A percentile compares a stretch with the other conserved stretches of the same genome.
Conservation (phyloP, 2,888 invertebrate species). For the Spilarctia lutea region DNA sequence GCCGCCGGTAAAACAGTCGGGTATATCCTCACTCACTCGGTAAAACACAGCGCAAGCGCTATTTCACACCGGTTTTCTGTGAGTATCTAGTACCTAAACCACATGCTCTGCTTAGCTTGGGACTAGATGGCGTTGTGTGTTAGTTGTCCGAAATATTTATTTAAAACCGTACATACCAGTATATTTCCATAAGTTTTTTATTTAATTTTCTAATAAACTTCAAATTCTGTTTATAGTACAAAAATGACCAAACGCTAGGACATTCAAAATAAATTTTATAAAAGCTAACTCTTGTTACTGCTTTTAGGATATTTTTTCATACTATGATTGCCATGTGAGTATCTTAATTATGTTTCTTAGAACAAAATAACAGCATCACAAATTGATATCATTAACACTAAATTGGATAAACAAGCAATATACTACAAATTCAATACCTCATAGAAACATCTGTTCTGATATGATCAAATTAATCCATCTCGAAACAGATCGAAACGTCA, state of each 20-base stretch:
- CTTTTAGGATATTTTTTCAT: background rate
- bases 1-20: too few species aligned
- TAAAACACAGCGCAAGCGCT: too few species aligned
- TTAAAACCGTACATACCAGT: too few species aligned
- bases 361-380: background rate
- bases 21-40: too few species aligned
- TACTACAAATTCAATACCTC: conserved; percentile 28
- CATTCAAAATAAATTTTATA: background rate
- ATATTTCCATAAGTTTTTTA: background rate
- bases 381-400: background rate
- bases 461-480: conserved; percentile 87
- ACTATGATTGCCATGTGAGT: background rate
- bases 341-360: background rate
- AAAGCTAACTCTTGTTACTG: background rate
- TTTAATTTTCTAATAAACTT: background rate
- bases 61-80: too few species aligned
- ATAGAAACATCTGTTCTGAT: conserved; percentile 78
- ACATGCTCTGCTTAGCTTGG: too few species aligned
- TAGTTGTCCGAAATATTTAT: too few species aligned
- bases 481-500: conserved; percentile 85
- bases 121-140: too few species aligned
- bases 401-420: background rate
- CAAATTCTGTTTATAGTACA: too few species aligned
- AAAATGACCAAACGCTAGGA: background rate
- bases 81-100: too few species aligned